These are phyloP conservation scores for Andricus grossulariae DNA, from an alignment of 1,140 invertebrate species.

Conservation along the genomic window DNA sequence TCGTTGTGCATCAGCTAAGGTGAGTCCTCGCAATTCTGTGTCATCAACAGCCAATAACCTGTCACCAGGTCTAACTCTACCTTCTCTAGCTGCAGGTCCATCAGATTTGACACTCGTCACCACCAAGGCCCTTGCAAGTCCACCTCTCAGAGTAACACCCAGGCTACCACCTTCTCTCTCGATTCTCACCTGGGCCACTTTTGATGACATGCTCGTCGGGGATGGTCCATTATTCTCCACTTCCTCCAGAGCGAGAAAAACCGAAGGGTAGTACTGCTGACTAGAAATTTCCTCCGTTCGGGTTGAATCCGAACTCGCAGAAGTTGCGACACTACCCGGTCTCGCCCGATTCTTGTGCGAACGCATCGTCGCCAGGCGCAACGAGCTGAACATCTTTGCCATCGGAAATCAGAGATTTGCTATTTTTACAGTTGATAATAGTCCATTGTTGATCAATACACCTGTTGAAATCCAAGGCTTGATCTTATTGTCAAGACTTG, in stretches of 20 bases:
- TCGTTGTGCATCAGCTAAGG: conserved; percentile 83
- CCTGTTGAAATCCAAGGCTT: too few relatives aligned
- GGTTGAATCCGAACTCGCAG: conserved; percentile 66
- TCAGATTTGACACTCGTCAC: conserved; percentile 92
- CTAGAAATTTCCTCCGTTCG: conserved; percentile 51
- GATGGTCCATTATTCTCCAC: conserved; percentile 78
- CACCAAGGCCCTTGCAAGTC: conserved; percentile 86
- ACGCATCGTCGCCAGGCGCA: conserved; percentile 71
- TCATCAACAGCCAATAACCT: conserved; percentile 93
- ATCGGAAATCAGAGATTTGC: conserved; percentile 30
- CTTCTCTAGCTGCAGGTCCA: conserved; percentile 84
- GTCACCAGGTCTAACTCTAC: conserved; percentile 91
- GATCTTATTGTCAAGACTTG: too few relatives aligned
- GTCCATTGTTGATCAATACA: not conserved
- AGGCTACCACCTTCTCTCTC: conserved; percentile 90
- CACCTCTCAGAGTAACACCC: conserved; percentile 91
- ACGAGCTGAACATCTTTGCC: conserved; percentile 72
- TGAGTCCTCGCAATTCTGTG: conserved; percentile 76
- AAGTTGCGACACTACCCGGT: conserved; percentile 72
- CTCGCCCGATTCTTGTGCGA: conserved; percentile 70
- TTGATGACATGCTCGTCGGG: conserved; percentile 82
- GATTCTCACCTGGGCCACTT: conserved; percentile 84
- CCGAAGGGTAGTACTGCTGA: conserved; percentile 30
- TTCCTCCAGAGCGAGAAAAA: conserved; percentile 52
- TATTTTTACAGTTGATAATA: not conserved